These are phyloP conservation scores for Cecidostiba fungosa DNA, from an alignment of 2,888 invertebrate genomes.

Conservation along the genomic window DNA sequence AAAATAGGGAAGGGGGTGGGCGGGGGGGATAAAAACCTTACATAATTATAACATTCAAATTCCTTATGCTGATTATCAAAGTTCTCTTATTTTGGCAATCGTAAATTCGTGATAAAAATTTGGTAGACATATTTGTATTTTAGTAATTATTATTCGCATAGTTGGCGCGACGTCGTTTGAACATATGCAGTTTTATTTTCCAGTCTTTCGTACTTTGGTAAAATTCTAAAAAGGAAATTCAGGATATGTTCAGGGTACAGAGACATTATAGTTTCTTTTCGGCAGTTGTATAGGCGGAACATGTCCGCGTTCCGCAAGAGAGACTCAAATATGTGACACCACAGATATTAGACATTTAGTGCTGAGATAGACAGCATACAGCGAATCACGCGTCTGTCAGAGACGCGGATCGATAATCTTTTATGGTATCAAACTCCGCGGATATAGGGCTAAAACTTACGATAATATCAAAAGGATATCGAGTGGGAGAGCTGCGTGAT, in stretches of 20 bases:
- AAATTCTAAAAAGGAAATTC: conserved; percentile 34
- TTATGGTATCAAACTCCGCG: background rate
- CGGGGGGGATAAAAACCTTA: conserved; percentile 37
- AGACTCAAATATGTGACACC: conserved; percentile 12
- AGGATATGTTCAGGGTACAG: conserved; percentile 53
- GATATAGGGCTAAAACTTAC: conserved; percentile 26
- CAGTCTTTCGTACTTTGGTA: conserved; percentile 15
- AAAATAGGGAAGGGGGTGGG: too few relatives aligned
- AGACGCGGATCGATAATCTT: background rate
- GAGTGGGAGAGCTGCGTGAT: background rate
- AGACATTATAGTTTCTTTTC: conserved; percentile 30
- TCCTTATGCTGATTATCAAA: conserved; percentile 57
- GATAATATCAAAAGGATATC: background rate
- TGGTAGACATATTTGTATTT: conserved; percentile 13
- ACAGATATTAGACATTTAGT: background rate
- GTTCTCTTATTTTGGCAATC: conserved; percentile 10
- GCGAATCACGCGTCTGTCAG: too few relatives aligned
- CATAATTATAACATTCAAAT: conserved; percentile 43
- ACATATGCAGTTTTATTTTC: conserved; percentile 27
- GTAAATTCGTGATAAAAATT: conserved; percentile 39
- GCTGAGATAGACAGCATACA: background rate
- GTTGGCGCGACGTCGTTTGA: conserved; percentile 25
- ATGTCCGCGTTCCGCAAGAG: background rate
- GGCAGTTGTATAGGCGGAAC: conserved; percentile 36
- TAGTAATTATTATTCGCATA: background rate